Base-by-base conservation (phyloP, 1,140 invertebrate genomes). In the Zaprionus ornatus region DNA sequence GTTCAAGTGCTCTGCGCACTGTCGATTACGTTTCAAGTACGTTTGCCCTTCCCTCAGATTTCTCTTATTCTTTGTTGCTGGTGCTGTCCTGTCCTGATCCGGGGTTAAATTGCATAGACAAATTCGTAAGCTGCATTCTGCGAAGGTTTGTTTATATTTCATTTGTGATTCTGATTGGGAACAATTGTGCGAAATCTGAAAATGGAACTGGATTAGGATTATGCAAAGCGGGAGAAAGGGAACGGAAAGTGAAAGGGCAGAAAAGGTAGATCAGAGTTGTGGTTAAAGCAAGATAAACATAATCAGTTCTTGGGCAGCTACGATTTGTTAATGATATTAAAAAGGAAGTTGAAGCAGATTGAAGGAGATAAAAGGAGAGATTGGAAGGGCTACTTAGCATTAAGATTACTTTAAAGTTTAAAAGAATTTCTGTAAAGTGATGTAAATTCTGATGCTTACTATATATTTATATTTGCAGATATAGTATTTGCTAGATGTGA, bases 1-100 rank as follows among this genome's bases (percentile, higher is more conserved):
- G 45, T 90, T 90, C 84, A 84, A 88, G 85, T 84, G 81, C 80
- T 76, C n/a, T 45, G 40, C 40, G 77, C 84, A 88, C 85, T 88
- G 80, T 82, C 85, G 84, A 88, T 88, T 88, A 88, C 80, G 70
- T 88, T 88, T 88, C 84, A 88, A 88, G 84, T 88, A 84, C 74
- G 63, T 73, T 64, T 48, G 68, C 63, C 59, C 60, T 68, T 71
- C 60, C 55, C 59, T 23, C 25, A 9, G 25, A 15, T 17, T 60
- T 25, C 29, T 45, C 40, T 23, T 55, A 1, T 21, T 25, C 9
- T 19, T 13, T n/a, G 15, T 42, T 10, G 27, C 21, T 23, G 9
- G n/a, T 19, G 40, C 13, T 65, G 59, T 25, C n/a, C 40, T 23
- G 56, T 55, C 67, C 76, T 60, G 62, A 60, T 77, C 67, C 52